A percentile compares a stretch with the other conserved stretches of the same genome.
Evolutionary conservation across 2,113 vertebrate species (phyloP).

Genomic region (Petrocephalus zakoni): DNA sequence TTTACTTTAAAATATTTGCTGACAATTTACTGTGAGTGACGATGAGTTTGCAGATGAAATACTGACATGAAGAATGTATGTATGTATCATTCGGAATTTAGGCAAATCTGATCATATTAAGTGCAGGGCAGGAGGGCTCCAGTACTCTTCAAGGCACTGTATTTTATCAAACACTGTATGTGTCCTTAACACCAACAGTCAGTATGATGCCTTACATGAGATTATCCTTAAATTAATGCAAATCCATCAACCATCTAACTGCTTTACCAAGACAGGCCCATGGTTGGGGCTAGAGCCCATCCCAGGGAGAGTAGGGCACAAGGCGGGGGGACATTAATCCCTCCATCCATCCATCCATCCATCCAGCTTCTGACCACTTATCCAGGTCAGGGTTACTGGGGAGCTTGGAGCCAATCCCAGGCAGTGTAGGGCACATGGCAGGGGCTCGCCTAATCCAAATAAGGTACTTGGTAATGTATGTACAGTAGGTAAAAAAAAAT

Average conservation of each 20-base stretch:
- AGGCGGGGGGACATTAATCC: background rate
- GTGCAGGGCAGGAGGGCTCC: too few relatives aligned
- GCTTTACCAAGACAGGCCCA: background rate
- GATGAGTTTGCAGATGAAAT: background rate
- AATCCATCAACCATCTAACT: background rate
- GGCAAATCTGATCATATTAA: background rate
- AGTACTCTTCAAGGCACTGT: background rate
- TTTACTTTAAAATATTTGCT: too few relatives aligned
- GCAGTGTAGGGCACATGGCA: background rate
- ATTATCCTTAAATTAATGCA: background rate
- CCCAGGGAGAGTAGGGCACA: background rate
- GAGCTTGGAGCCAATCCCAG: background rate
- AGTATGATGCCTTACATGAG: background rate
- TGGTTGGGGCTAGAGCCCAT: background rate
- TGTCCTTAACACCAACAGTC: background rate
- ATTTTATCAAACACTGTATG: background rate
- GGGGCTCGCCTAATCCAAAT: too few relatives aligned
- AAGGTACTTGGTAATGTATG: too few relatives aligned
- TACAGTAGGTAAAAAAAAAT: too few relatives aligned
- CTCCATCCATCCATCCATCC: background rate
- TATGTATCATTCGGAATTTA: background rate
- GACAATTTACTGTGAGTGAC: too few relatives aligned
- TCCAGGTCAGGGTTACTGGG: background rate
- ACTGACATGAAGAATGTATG: background rate
- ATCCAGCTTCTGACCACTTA: background rate